Conservation (phyloP, 2,888 invertebrate species). For the Xestoiulus laeticollis region DNA sequence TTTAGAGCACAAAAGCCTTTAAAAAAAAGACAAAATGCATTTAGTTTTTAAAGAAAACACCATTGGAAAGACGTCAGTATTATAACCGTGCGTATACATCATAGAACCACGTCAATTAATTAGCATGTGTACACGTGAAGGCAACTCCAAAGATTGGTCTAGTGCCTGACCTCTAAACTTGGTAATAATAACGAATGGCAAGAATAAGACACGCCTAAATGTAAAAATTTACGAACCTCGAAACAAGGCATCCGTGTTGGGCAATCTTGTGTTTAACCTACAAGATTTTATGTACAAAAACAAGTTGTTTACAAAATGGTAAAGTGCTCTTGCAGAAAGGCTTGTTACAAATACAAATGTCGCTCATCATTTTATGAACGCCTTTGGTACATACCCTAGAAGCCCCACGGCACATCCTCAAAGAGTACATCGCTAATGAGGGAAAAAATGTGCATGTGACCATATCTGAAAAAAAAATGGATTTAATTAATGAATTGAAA, state of each 20-base stretch:
- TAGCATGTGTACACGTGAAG: slow-evolving; percentile 7
- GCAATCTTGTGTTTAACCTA: neutral
- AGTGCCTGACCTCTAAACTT: slow-evolving; percentile 8
- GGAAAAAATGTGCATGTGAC: too few relatives aligned
- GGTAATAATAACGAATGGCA: neutral
- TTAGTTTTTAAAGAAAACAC: neutral
- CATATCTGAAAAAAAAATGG: too few relatives aligned
- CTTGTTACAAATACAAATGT: neutral
- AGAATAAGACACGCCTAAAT: slow-evolving; percentile 1
- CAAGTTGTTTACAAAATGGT: slow-evolving; percentile 8
- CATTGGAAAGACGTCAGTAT: neutral
- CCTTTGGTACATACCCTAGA: neutral
- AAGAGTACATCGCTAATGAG: too few relatives aligned
- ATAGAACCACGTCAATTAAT: neutral
- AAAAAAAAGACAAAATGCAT: neutral
- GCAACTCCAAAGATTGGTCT: neutral
- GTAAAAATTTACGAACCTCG: neutral
- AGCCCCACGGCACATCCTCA: neutral
- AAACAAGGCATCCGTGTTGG: neutral
- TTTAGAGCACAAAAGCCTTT: too few relatives aligned
- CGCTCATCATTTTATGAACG: neutral
- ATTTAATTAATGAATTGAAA: too few relatives aligned
- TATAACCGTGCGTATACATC: neutral
- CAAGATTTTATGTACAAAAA: neutral
- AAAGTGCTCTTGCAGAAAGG: neutral